phyloP scores from a whole-genome alignment of 2,113 vertebrate genomes.

The Brienomyrus brachyistius region DNA sequence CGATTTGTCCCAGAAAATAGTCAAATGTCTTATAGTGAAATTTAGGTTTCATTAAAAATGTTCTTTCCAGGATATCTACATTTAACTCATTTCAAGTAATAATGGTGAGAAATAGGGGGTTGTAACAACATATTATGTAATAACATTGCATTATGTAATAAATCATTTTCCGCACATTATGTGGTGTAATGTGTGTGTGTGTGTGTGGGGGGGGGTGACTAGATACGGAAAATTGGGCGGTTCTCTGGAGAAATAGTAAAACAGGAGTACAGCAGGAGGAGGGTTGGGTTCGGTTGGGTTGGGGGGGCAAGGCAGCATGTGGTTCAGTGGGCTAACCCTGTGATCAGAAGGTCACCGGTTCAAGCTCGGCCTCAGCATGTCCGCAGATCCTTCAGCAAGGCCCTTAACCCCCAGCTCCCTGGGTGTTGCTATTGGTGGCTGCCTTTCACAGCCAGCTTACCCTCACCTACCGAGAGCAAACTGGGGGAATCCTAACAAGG shows the following conservation, averaged over 20 bases:
- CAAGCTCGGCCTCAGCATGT: no score
- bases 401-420: no score
- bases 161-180: background rate
- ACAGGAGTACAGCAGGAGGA: background rate
- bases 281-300: background rate
- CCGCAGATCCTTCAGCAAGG: no score
- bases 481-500: no score
- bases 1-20: background rate
- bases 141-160: background rate
- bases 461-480: no score
- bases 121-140: background rate
- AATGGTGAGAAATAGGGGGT: background rate
- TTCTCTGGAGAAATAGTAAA: background rate
- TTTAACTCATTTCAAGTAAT: background rate
- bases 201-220: background rate
- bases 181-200: background rate
- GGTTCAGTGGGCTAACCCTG: no score
- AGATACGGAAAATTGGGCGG: background rate
- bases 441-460: no score
- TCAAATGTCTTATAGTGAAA: background rate
- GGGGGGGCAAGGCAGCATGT: no score
- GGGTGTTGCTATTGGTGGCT: no score
- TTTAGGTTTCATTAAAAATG: background rate
- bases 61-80: background rate
- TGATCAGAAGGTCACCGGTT: no score